phyloP scores from a whole-genome alignment of 2,113 vertebrate genomes.

The Marmota monax region DNA sequence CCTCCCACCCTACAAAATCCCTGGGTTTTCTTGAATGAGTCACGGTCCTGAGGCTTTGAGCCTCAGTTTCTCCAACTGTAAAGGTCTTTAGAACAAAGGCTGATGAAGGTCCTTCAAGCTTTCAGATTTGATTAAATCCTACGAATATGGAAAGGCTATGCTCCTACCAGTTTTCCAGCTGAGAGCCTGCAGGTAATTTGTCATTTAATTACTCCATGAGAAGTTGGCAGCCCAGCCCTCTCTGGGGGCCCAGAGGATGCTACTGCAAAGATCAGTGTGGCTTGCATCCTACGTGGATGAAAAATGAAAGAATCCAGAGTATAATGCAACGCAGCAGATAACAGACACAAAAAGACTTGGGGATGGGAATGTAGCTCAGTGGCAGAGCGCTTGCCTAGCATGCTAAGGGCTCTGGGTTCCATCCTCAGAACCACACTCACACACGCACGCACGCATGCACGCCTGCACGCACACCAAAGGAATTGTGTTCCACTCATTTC shows the following conservation, averaged over 20 bases:
- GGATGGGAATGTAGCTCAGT: background rate
- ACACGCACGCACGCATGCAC: rapidly evolving
- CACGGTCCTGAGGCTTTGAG: background rate
- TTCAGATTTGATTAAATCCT: conserved; percentile 70
- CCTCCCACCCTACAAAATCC: background rate
- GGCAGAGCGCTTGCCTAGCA: background rate
- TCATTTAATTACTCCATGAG: conserved; percentile 79
- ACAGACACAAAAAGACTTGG: background rate
- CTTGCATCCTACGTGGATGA: background rate
- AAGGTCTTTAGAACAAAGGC: conserved; percentile 33
- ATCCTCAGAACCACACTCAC: background rate
- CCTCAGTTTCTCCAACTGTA: conserved; percentile 36
- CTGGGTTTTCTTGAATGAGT: background rate
- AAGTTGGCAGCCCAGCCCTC: conserved; percentile 69
- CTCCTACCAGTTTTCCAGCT: conserved; percentile 74
- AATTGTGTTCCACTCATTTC: rapidly evolving
- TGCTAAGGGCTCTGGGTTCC: background rate
- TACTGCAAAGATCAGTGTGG: conserved; percentile 19
- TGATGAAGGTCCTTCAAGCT: conserved; percentile 4
- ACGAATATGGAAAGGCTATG: conserved; percentile 63
- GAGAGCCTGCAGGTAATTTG: conserved; percentile 75
- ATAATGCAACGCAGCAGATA: background rate
- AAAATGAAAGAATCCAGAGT: conserved; percentile 25
- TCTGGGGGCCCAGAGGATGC: conserved; percentile 36
- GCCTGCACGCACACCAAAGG: background rate